Evolutionary conservation across 2,888 invertebrate genomes (phyloP).

Genomic region (Melinaea menophilus): DNA sequence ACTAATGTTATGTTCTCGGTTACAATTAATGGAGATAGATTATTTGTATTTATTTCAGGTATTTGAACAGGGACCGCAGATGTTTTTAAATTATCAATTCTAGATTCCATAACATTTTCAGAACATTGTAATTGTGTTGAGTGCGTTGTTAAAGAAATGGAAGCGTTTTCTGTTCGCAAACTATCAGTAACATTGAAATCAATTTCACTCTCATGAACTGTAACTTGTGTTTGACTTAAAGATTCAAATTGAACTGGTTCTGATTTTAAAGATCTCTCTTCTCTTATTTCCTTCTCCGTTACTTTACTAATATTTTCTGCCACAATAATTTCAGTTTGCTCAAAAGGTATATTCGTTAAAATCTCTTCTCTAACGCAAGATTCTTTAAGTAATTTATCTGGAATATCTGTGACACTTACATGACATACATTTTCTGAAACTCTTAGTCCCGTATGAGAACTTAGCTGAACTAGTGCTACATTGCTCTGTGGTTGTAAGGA

Average conservation of each 20-base stretch:
- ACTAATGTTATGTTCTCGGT: constrained; percentile 59
- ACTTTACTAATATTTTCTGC: constrained; percentile 45
- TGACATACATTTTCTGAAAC: constrained; percentile 53
- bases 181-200: constrained; percentile 41
- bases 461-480: constrained; percentile 46
- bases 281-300: constrained; percentile 18
- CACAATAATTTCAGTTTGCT: constrained; percentile 52
- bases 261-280: constrained; percentile 39
- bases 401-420: constrained; percentile 65
- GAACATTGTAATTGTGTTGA: constrained; percentile 61
- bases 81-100: constrained; percentile 48
- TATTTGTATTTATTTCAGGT: constrained; percentile 49
- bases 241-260: constrained; percentile 46
- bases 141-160: constrained; percentile 44
- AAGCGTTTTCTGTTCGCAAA: constrained; percentile 43
- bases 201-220: constrained; percentile 54
- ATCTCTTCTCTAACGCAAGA: constrained; percentile 60
- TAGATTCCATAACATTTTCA: constrained; percentile 55
- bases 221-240: constrained; percentile 47
- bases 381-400: constrained; percentile 49
- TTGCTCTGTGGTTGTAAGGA: constrained; percentile 38
- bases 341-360: constrained; percentile 48
- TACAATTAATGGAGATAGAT: constrained; percentile 55
- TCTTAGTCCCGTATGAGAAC: constrained; percentile 49
- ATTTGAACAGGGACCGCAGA: constrained; percentile 43